Conservation (phyloP, 2,797 vertebrate species). For the Thripadectes ignobilis region DNA sequence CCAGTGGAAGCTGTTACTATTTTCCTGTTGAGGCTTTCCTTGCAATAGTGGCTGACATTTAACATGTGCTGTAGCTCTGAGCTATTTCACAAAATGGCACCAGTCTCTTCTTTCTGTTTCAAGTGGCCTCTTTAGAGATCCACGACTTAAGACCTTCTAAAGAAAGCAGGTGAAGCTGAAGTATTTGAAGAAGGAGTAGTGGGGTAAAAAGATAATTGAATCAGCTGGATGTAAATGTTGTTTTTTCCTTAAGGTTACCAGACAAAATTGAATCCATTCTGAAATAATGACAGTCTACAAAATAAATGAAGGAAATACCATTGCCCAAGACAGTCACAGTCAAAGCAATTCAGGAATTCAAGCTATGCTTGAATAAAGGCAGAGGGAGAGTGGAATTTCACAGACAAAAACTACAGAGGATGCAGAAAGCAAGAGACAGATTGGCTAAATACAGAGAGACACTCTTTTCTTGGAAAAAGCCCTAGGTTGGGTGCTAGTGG, state of each 20-base stretch:
- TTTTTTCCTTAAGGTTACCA: background rate
- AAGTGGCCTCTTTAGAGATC: background rate
- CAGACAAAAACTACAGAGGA: background rate
- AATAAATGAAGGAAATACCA: constrained; percentile 24
- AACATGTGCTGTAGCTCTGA: background rate
- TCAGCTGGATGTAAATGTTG: background rate
- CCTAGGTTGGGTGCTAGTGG: background rate
- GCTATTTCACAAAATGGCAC: background rate
- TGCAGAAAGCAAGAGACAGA: background rate
- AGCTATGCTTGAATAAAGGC: background rate
- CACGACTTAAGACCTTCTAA: background rate
- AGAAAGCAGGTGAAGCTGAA: background rate
- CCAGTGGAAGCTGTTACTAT: background rate
- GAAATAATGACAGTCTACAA: background rate
- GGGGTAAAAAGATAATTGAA: background rate
- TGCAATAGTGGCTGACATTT: background rate
- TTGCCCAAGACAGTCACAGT: background rate
- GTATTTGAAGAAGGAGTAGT: background rate
- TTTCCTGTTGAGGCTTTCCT: background rate
- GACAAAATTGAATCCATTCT: background rate
- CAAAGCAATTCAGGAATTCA: constrained; percentile 12
- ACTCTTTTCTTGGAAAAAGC: background rate
- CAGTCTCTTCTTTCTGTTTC: background rate
- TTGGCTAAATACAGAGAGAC: background rate
- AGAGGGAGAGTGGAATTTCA: background rate